These are phyloP conservation scores for Crocidura indochinensis DNA, from an alignment of 2,797 vertebrate genomes.

Conservation along the genomic window DNA sequence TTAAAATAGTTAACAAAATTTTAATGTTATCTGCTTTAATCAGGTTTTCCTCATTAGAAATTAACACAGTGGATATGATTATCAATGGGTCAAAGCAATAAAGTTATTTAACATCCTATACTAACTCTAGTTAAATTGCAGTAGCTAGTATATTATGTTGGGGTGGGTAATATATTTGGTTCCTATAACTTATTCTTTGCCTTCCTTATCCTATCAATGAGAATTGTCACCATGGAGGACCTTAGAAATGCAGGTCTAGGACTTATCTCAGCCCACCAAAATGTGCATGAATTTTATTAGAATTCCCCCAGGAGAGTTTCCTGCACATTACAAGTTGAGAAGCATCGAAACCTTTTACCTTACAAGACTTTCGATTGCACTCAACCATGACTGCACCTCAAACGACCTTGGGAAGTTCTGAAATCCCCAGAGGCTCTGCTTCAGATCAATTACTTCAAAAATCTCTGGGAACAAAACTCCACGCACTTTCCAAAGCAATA, in stretches of 20 bases:
- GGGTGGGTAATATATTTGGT: neutral
- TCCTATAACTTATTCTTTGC: neutral
- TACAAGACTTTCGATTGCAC: neutral
- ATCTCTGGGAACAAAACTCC: neutral
- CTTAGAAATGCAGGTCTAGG: neutral
- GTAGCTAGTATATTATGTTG: no score
- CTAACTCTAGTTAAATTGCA: rapidly evolving
- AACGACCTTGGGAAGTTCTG: neutral
- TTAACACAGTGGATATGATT: neutral
- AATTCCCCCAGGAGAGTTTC: neutral
- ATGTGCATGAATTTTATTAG: neutral
- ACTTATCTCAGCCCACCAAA: neutral
- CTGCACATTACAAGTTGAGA: neutral
- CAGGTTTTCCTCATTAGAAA: neutral
- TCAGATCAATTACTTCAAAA: neutral
- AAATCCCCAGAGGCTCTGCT: neutral
- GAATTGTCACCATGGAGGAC: no score
- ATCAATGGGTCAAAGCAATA: neutral
- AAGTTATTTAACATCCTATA: no score
- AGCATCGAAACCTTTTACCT: neutral
- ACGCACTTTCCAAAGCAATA: neutral
- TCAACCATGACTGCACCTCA: neutral
- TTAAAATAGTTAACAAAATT: constrained; percentile 37
- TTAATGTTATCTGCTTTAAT: neutral
- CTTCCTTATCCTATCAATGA: no score